Evolutionary conservation across 92 coral and sea anemone genomes (phyloP).

Genomic region (Parazoanthus darwini): DNA sequence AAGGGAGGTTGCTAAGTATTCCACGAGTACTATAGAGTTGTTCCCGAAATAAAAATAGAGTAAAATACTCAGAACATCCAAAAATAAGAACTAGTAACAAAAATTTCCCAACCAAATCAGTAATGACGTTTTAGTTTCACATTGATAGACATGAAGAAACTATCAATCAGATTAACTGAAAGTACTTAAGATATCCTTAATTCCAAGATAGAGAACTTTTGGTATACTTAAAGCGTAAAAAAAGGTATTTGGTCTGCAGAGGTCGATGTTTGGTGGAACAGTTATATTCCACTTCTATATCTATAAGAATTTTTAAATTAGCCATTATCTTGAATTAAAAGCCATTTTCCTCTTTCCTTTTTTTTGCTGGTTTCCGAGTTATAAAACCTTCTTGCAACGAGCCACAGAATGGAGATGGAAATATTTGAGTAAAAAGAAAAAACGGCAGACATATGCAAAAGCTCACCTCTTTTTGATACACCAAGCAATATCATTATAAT

Average conservation of each 20-base stretch:
- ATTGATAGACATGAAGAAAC: not conserved
- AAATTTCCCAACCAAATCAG: not conserved
- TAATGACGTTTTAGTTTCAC: not conserved
- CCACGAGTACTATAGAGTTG: not conserved
- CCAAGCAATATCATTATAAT: conserved; percentile 44
- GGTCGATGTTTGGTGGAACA: not conserved
- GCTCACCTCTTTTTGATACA: conserved; percentile 63
- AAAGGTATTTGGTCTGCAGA: no score
- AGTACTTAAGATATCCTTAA: not conserved
- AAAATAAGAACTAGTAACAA: not conserved
- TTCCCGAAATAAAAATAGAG: not conserved
- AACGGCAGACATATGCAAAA: not conserved
- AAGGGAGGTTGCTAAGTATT: not conserved
- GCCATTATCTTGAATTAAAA: no score
- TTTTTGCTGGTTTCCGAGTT: no score
- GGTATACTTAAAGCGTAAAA: not conserved
- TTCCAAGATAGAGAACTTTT: not conserved
- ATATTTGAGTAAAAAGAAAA: not conserved
- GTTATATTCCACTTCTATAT: no score
- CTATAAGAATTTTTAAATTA: no score
- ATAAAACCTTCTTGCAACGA: no score
- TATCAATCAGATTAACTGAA: no score
- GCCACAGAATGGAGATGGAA: not conserved
- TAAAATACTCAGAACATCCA: not conserved
- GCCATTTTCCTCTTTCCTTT: no score